phyloP scores from a whole-genome alignment of 2,113 vertebrate species.

The Tupaia tana region DNA sequence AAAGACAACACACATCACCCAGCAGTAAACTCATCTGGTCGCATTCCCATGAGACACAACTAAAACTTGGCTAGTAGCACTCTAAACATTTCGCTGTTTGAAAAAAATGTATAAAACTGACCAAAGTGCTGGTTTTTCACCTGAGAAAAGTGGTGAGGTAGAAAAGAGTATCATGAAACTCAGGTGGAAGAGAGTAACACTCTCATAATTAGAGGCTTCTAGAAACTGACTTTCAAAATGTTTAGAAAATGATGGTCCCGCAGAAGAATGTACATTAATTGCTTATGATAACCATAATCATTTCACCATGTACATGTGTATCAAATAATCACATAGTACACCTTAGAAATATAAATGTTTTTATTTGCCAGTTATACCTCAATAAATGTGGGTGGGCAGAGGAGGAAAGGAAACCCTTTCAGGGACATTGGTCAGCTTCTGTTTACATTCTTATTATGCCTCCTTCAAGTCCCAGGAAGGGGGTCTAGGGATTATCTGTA shows the following conservation, averaged over 20 bases:
- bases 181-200: background rate
- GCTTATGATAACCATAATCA: background rate
- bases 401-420: background rate
- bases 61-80: background rate
- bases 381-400: background rate
- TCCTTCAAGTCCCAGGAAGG: conserved; percentile 12
- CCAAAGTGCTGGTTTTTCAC: background rate
- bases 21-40: background rate
- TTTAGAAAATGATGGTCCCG: too few species aligned
- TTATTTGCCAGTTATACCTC: background rate
- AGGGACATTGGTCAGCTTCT: background rate
- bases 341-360: background rate
- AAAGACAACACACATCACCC: background rate
- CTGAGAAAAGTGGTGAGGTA: background rate
- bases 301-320: too few species aligned
- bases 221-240: too few species aligned
- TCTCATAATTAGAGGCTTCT: background rate
- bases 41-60: background rate
- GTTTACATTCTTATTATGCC: background rate
- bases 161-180: background rate
- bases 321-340: background rate
- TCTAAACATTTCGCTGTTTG: background rate
- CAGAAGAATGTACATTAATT: background rate
- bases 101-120: background rate
- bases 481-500: background rate